Base-by-base conservation (phyloP, 2,888 invertebrate species). In the Lydus trimaculatus region DNA sequence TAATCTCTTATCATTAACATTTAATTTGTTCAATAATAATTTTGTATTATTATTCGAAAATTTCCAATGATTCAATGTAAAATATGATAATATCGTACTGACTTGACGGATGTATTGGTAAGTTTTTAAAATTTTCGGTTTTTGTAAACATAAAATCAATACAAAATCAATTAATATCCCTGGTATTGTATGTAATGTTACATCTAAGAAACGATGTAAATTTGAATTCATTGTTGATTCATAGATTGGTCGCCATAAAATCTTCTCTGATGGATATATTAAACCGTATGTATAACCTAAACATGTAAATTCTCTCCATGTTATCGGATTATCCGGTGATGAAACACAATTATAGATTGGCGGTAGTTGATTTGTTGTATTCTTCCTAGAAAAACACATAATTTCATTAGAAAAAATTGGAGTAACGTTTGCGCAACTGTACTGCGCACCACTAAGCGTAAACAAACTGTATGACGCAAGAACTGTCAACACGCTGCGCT, bases 311-410 rank as follows among this genome's bases (percentile, higher is more conserved):
- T 92, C 88, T 0, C 87, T 88, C 97, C 97, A 98, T 0, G 91
- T 91, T 56, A 97, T 85, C 0, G 91, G 90, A 80, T 96, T 95
- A 70, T 93, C 89, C 1, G 88, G 87, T 0, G 95, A 93, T 0
- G 96, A 94, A 1, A 96, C 94, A 83, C 92, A 95, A 85, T 97
- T 97, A 86, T 93, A 97, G 58, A 97, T 91, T 0, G 90, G 87
- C 0, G 31, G 75, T 72, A 3, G 70, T 31, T 8, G 61, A 71
- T 62, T 75, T 76, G 33, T 7, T 73, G 66, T 17, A n/a, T n/a
- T n/a, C n/a, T n/a, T n/a, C n/a, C n/a, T n/a, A n/a, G n/a, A n/a
- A n/a, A n/a, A n/a, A n/a, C n/a, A n/a, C n/a, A n/a, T n/a, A n/a
- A n/a, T n/a, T n/a, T n/a, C n/a, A n/a, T n/a, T n/a, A n/a, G n/a